phyloP scores from a whole-genome alignment of 2,888 invertebrate genomes.

The Cheilosia scutellata region DNA sequence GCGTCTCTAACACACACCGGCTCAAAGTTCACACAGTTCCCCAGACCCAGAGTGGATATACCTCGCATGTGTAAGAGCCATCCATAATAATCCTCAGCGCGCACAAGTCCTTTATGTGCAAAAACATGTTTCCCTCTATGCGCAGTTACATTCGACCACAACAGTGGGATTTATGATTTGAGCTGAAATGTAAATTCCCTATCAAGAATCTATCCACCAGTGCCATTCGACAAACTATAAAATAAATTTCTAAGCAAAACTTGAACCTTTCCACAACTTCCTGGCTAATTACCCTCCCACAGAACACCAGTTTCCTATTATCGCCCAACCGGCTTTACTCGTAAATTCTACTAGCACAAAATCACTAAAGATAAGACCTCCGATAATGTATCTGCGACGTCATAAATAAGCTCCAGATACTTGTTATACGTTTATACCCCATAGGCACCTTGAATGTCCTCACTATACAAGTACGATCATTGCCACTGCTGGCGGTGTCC shows the following conservation, averaged over 20 bases:
- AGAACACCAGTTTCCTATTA: constrained; percentile 50
- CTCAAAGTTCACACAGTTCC: neutral
- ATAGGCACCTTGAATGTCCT: constrained; percentile 31
- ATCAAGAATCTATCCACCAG: constrained; percentile 46
- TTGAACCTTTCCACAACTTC: constrained; percentile 16
- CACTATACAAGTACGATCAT: neutral
- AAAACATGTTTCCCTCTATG: constrained; percentile 27
- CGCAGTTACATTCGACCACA: neutral
- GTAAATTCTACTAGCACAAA: constrained; percentile 48
- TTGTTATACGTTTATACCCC: constrained; percentile 30
- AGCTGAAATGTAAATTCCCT: constrained; percentile 58
- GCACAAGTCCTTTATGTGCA: neutral
- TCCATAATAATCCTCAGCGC: constrained; percentile 44
- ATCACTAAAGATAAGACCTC: constrained; percentile 64
- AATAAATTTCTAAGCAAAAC: constrained; percentile 32
- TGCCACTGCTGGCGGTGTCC: constrained; percentile 14
- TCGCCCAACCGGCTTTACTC: constrained; percentile 22
- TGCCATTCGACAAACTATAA: constrained; percentile 28
- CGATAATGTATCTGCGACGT: constrained; percentile 70
- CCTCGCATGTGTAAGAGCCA: constrained; percentile 58
- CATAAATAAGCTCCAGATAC: constrained; percentile 73
- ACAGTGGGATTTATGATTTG: constrained; percentile 52
- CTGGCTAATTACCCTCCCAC: constrained; percentile 71
- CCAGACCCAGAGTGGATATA: no score
- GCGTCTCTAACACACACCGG: constrained; percentile 7